A percentile compares a stretch with the other conserved stretches of the same genome.
phyloP scores from a whole-genome alignment of 2,797 vertebrate species.

The Cyprinodon diabolis region DNA sequence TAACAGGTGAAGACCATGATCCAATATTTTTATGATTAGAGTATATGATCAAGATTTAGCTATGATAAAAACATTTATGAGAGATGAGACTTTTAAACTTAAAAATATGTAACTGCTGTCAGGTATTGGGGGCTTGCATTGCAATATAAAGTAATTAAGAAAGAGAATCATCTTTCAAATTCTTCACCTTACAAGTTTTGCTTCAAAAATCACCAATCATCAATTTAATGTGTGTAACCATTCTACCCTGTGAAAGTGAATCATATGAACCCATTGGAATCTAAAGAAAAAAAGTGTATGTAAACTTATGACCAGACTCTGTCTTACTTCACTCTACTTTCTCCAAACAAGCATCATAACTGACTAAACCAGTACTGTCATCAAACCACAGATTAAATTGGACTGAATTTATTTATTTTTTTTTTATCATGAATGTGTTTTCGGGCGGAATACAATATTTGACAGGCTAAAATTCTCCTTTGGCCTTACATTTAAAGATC shows the following conservation, averaged over 20 bases:
- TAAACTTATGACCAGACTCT: conserved; percentile 2
- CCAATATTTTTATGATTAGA: too few species aligned
- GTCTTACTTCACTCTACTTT: background rate
- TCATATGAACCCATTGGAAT: background rate
- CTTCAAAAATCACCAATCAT: background rate
- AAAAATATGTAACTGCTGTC: background rate
- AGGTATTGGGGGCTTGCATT: background rate
- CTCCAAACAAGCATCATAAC: background rate
- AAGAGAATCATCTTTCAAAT: too few species aligned
- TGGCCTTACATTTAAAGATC: background rate
- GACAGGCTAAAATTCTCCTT: background rate
- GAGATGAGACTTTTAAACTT: background rate
- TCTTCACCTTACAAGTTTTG: background rate
- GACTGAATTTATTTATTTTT: background rate
- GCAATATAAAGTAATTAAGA: background rate
- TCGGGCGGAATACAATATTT: background rate
- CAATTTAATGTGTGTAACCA: background rate
- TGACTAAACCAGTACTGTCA: background rate
- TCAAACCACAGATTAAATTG: background rate
- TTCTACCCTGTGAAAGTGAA: background rate
- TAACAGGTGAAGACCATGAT: background rate
- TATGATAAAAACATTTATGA: background rate
- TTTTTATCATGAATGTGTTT: background rate
- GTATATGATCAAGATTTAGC: too few species aligned
- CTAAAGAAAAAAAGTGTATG: background rate